A percentile compares a stretch with the other conserved stretches of the same genome.
phyloP scores from a whole-genome alignment of 2,888 invertebrate species.

The Cryptocephalus moraei region DNA sequence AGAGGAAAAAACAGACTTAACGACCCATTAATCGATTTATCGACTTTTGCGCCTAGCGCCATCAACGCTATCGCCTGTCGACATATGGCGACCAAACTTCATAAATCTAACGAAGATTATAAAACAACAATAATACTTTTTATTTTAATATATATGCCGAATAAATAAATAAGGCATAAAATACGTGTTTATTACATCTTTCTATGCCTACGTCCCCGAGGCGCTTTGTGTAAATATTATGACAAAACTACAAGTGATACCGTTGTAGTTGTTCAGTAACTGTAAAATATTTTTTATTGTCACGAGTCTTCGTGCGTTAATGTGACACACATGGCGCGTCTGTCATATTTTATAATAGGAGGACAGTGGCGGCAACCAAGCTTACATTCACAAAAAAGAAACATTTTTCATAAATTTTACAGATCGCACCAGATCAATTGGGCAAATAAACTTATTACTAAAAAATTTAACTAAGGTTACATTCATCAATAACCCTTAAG shows the following conservation, averaged over 20 bases:
- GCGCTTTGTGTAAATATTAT: constrained; percentile 45
- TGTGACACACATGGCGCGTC: constrained; percentile 24
- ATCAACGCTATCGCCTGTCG: constrained; percentile 1
- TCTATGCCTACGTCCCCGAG: too few species aligned
- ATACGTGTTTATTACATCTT: constrained; percentile 17
- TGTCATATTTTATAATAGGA: constrained; percentile 23
- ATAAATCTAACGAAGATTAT: constrained; percentile 24
- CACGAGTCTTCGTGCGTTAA: constrained; percentile 19
- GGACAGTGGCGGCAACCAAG: constrained; percentile 1
- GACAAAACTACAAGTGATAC: constrained; percentile 38
- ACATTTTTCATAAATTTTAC: too few species aligned
- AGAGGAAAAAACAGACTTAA: too few species aligned
- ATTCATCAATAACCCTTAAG: too few species aligned
- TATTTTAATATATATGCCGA: constrained; percentile 31
- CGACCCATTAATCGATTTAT: too few species aligned
- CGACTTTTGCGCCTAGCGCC: too few species aligned
- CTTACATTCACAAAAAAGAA: too few species aligned
- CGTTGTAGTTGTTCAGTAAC: constrained; percentile 22
- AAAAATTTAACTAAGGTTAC: too few species aligned
- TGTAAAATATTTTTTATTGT: constrained; percentile 30
- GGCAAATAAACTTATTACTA: too few species aligned
- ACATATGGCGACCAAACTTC: constrained; percentile 28
- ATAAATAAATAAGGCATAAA: constrained; percentile 51
- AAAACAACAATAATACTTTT: constrained; percentile 26
- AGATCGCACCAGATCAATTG: too few species aligned